Percentiles rank a stretch among this genome's conserved stretches.
Evolutionary conservation across 2,888 invertebrate genomes (phyloP).

Genomic region (Ormyrus rosae): DNA sequence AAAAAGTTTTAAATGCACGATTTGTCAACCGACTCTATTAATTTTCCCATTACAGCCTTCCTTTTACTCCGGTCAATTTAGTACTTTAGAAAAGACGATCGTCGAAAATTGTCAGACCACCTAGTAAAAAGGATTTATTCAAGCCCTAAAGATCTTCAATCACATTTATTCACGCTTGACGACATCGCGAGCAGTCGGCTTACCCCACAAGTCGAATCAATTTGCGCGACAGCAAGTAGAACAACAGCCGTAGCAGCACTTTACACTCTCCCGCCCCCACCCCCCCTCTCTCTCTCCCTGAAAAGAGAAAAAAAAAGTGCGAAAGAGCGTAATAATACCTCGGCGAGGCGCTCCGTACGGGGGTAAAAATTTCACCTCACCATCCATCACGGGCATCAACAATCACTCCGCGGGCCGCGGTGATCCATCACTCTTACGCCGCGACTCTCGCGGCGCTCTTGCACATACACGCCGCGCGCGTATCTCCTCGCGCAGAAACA

Average conservation of each 20-base stretch:
- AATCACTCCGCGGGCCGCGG: slow-evolving; percentile 39
- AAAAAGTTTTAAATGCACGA: too few relatives aligned
- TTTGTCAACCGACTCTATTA: too few relatives aligned
- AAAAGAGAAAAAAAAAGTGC: neutral
- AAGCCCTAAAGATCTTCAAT: neutral
- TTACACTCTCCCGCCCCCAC: too few relatives aligned
- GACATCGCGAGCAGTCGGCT: neutral
- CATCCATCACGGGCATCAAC: slow-evolving; percentile 39
- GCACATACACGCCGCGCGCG: neutral
- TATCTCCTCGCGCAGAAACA: neutral
- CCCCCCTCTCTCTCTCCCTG: too few relatives aligned
- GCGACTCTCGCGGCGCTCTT: neutral
- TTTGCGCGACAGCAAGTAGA: neutral
- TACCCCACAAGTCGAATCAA: slow-evolving; percentile 12
- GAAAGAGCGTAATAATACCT: neutral
- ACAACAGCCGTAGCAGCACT: neutral
- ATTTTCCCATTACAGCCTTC: too few relatives aligned
- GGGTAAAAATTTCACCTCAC: slow-evolving; percentile 43
- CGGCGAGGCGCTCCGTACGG: neutral
- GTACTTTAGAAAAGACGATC: neutral
- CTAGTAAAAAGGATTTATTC: neutral
- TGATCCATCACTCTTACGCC: slow-evolving; percentile 17
- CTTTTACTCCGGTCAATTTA: too few relatives aligned
- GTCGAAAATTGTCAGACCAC: neutral
- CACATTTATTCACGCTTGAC: neutral